A percentile compares a stretch with the other conserved stretches of the same genome.
Evolutionary conservation across 2,888 invertebrate genomes (phyloP).

Genomic region (Biston stratarius): DNA sequence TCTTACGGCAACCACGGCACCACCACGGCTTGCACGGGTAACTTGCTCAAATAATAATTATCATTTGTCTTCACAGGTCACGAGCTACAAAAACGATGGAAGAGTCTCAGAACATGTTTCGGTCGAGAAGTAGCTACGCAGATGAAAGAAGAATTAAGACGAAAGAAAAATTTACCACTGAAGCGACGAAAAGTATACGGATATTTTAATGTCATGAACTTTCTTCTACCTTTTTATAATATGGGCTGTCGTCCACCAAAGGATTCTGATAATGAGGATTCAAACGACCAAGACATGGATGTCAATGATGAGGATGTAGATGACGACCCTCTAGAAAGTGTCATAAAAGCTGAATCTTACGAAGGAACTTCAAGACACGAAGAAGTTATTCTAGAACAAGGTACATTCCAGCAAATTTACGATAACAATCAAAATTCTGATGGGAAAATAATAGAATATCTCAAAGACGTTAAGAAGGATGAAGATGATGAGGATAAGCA

Average conservation of each 20-base stretch:
- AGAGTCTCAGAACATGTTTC: constrained; percentile 69
- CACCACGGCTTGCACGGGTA: too few relatives aligned
- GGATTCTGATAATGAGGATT: constrained; percentile 28
- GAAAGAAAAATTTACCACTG: constrained; percentile 47
- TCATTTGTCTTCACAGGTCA: constrained; percentile 51
- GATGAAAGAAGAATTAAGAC: constrained; percentile 54
- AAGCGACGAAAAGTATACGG: constrained; percentile 64
- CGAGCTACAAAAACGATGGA: constrained; percentile 67
- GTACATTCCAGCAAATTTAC: constrained; percentile 43
- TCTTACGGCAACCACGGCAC: too few relatives aligned
- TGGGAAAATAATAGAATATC: constrained; percentile 57
- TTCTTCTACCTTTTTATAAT: constrained; percentile 45
- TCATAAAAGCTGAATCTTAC: constrained; percentile 47
- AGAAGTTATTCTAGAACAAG: constrained; percentile 21
- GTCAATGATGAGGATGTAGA: constrained; percentile 24
- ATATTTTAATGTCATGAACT: constrained; percentile 59
- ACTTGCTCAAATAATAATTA: too few relatives aligned
- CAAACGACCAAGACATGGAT: constrained; percentile 28
- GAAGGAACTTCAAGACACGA: constrained; percentile 21
- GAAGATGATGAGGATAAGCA: constrained; percentile 68
- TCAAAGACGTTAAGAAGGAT: constrained; percentile 57
- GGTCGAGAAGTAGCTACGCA: constrained; percentile 61
- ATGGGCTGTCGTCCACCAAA: constrained; percentile 14
- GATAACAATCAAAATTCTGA: constrained; percentile 52
- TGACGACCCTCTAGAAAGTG: constrained; percentile 27